Base-by-base conservation (phyloP, 35 echinoderm and acorn worm species). In the Apostichopus californicus region DNA sequence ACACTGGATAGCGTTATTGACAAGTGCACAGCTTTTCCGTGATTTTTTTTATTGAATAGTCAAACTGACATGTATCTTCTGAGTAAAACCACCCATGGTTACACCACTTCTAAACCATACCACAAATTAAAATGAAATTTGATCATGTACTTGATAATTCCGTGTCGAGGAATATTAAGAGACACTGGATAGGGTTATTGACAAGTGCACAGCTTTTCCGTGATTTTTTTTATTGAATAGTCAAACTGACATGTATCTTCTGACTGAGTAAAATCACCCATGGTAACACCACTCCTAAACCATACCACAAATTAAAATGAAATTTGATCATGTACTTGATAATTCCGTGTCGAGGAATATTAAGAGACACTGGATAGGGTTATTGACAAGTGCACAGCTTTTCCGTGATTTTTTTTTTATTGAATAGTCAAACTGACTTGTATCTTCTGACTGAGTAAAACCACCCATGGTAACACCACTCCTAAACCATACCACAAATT, bases 151-250 rank as follows among this genome's bases (percentile, higher is more conserved):
- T 46, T 46, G 34, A 46, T 28, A 1, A 28, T 28, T 28, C 26
- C 26, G 26, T 28, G 26, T 28, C 17, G 91, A 83, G 53, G 91
- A 92, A 80, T 80, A 80, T 80, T 80, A 80, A 54, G 12, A 46
- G 34, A 3, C 34, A 46, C 34, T 46, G 34, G 34, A 46, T 46
- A 46, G 34, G 34, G 7, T 20, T 20, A 12, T 24, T 77, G 73
- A 20, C 25, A 24, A 17, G 25, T 46, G 73, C 5, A 20, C 73
- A 77, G 25, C 7, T 20, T 77, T 77, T 77, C 6, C 0, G 9
- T 15, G 73, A 15, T 77, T 77, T 77, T 9, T 77, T 77, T 77
- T 9, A 17, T 24, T 17, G 73, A 9, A 24, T 17, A 24, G 12
- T 77, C 17, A 15, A 77, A 13, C 17, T 77, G 14, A 24, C 18